Evolutionary conservation across 2,888 invertebrate species (phyloP).

Genomic region (Drosophila infuscata): DNA sequence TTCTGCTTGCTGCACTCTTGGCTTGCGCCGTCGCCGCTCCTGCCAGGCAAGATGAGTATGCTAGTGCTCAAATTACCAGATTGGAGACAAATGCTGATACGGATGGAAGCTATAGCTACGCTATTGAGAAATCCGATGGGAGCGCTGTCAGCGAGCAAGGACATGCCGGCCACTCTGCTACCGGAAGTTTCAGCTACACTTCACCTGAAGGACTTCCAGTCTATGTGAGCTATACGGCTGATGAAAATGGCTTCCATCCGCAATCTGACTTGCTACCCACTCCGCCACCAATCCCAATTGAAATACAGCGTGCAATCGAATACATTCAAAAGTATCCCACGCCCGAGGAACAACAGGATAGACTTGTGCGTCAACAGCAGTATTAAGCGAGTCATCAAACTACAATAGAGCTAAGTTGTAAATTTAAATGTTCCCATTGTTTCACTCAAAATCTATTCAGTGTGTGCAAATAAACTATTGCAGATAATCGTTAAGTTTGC

Average conservation of each 20-base stretch:
- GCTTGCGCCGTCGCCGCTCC: conserved; percentile 50
- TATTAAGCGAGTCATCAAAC: conserved; percentile 34
- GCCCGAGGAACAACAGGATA: conserved; percentile 78
- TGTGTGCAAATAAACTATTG: conserved; percentile 49
- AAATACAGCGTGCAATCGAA: conserved; percentile 68
- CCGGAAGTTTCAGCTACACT: conserved; percentile 61
- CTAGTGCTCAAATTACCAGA: conserved; percentile 29
- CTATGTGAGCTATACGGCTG: conserved; percentile 74
- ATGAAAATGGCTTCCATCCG: conserved; percentile 81
- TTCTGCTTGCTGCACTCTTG: conserved; percentile 54
- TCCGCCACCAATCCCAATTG: conserved; percentile 80
- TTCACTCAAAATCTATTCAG: conserved; percentile 13
- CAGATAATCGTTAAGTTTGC: conserved; percentile 9
- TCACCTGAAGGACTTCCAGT: conserved; percentile 81
- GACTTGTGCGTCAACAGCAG: conserved; percentile 62
- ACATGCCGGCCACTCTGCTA: conserved; percentile 85
- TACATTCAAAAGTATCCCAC: conserved; percentile 79
- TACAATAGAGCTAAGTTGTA: conserved; percentile 20
- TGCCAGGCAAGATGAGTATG: background rate
- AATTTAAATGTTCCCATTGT: conserved; percentile 5
- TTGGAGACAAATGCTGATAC: conserved; percentile 54
- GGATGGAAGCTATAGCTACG: conserved; percentile 85
- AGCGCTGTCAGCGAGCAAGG: conserved; percentile 86
- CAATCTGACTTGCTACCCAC: conserved; percentile 79
- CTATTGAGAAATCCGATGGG: conserved; percentile 86